Evolutionary conservation across 2,797 vertebrate species (phyloP), one percentile per base, ranked within the genome.

Genomic region (Micromesistius poutassou): DNA sequence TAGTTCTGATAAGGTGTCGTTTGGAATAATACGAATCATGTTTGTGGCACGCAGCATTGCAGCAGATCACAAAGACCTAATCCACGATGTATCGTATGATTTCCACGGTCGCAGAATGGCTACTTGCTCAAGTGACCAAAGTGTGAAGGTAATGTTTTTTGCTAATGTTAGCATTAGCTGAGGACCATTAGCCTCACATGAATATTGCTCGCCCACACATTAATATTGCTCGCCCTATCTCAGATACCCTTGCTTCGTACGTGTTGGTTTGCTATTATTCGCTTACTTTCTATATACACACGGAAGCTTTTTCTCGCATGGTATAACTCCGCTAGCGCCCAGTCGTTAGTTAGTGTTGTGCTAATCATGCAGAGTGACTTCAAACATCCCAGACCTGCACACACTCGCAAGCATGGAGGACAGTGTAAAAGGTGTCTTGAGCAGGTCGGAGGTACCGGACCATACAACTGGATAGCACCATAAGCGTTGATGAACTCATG

Each of bases 61-160:
- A 1, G 98, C 97, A 33, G 98, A 99, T 86, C 97, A 98, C 80
- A 98, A 97, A 90, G 98, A 99, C 88, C 94, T 99, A 8, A 99
- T 99, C 78, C 97, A 99, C 81, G 97, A 99, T 93, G 98, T 99
- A 8, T 98, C 98, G 3, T 99, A 98, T 81, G 98, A 99, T 76
- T 99, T 99, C 42, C 98, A 99, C 86, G 97, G 98, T 68, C 94
- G 97, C 75, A 94, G 97, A 86, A 98, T 99, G 97, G 98, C 98
- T 16, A 99, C 97, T 2, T 99, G 97, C 81, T 99, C 98, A 87
- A 99, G 98, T 82, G 97, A 99, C 85, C 98, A 99, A 84, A 99
- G 98, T 79, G 97, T 99, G n/a, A 99, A 99, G 95, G 97, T 97
- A 86, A 73, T n/a, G 14, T 5, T 28, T n/a, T 42, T 42, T 42